Conservation (phyloP, 2,797 vertebrate species). For the Tapera naevia region DNA sequence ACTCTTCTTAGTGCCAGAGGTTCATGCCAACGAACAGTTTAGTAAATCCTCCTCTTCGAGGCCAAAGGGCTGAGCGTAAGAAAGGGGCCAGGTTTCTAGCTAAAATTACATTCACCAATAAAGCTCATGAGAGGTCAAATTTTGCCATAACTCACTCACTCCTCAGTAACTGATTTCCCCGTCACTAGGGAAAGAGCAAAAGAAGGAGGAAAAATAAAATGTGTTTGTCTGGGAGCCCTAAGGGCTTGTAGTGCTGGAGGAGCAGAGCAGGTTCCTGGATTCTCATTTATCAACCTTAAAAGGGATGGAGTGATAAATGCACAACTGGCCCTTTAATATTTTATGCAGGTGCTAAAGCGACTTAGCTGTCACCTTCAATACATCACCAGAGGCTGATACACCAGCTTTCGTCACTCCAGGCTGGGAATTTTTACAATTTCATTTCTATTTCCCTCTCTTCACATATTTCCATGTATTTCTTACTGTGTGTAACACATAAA, state of each 20-base stretch:
- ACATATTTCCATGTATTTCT: slow-evolving; percentile 63
- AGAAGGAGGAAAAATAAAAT: slow-evolving; percentile 77
- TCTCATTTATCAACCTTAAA: slow-evolving; percentile 86
- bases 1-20: slow-evolving; percentile 32
- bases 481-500: slow-evolving; percentile 68
- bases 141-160: slow-evolving; percentile 81
- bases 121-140: slow-evolving; percentile 82
- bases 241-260: slow-evolving; percentile 77
- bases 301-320: slow-evolving; percentile 85
- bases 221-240: slow-evolving; percentile 80
- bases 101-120: slow-evolving; percentile 91
- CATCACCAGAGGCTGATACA: slow-evolving; percentile 78
- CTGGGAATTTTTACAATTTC: slow-evolving; percentile 78
- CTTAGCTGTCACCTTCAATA: slow-evolving; percentile 82
- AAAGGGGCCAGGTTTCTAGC: slow-evolving; percentile 83
- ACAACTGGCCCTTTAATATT: slow-evolving; percentile 84
- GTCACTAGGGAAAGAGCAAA: slow-evolving; percentile 65
- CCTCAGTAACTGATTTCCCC: slow-evolving; percentile 77
- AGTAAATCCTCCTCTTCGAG: slow-evolving; percentile 72
- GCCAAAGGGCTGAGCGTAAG: slow-evolving; percentile 76
- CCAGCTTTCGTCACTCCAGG: slow-evolving; percentile 78
- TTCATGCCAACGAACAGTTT: slow-evolving; percentile 69
- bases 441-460: slow-evolving; percentile 71
- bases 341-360: slow-evolving; percentile 82
- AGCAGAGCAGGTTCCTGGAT: slow-evolving; percentile 80